phyloP scores from a whole-genome alignment of 2,797 vertebrate species.

The Manis pentadactyla region DNA sequence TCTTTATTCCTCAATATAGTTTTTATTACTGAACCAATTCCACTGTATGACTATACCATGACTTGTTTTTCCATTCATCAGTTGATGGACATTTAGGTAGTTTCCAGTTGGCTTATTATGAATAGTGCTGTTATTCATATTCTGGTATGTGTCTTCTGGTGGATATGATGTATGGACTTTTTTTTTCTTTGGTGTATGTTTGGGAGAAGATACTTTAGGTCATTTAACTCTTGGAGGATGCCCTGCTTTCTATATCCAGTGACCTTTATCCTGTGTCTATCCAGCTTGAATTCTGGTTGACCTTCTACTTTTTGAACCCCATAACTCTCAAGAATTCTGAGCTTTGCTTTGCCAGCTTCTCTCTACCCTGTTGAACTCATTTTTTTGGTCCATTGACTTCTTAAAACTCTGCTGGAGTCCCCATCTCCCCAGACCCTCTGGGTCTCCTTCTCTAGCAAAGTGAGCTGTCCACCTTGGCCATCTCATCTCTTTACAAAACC shows the following conservation, averaged over 20 bases:
- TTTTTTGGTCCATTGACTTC: not conserved
- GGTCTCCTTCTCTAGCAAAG: not conserved
- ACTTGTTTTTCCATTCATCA: not conserved
- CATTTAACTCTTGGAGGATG: not conserved
- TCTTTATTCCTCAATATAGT: not conserved
- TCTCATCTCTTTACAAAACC: not conserved
- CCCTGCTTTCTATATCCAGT: not conserved
- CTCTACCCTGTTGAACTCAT: not conserved
- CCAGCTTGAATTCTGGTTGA: not conserved
- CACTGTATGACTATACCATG: not conserved
- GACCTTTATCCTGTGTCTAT: not conserved
- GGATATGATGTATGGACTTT: not conserved
- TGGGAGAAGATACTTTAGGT: not conserved
- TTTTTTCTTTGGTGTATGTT: not conserved
- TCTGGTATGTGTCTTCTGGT: not conserved
- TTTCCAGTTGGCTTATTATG: not conserved
- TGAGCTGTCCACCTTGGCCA: not conserved
- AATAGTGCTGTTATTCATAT: not conserved
- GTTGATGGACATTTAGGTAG: not conserved
- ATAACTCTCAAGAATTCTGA: not conserved
- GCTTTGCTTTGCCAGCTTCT: not conserved
- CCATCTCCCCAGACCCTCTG: not conserved
- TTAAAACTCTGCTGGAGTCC: not conserved
- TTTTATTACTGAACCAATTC: constrained; percentile 2
- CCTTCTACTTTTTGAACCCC: not conserved